These are phyloP conservation scores for Andrena fulva DNA, from an alignment of 2,888 invertebrate species.

Conservation along the genomic window DNA sequence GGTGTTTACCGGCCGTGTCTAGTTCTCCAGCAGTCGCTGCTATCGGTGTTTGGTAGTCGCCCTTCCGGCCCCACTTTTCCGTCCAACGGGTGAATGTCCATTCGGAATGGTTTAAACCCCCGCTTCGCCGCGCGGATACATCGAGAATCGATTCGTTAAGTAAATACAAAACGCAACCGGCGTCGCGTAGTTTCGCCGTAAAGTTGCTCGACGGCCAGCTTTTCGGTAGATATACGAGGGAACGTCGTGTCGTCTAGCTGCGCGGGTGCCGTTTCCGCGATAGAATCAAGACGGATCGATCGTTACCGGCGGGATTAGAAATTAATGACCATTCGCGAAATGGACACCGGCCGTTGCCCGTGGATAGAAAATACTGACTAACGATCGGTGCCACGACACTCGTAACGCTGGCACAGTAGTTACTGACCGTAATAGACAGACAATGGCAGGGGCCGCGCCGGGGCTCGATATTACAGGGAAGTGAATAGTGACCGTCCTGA, in stretches of 20 bases:
- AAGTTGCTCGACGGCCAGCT: background rate
- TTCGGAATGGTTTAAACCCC: slow-evolving; percentile 10
- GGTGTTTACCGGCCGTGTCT: slow-evolving; percentile 47
- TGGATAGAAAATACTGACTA: slow-evolving; percentile 55
- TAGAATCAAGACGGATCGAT: slow-evolving; percentile 22
- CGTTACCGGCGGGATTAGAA: slow-evolving; percentile 2
- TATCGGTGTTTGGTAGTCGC: slow-evolving; percentile 12
- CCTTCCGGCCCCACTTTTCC: slow-evolving; percentile 27
- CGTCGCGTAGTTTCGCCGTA: background rate
- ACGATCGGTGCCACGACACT: slow-evolving; percentile 20
- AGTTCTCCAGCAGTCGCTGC: slow-evolving; percentile 50
- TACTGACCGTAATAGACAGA: slow-evolving; percentile 69
- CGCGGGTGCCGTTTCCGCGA: background rate
- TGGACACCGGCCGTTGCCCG: slow-evolving; percentile 26
- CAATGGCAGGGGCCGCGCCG: slow-evolving; percentile 55
- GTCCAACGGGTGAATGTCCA: slow-evolving; percentile 10
- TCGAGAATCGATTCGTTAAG: slow-evolving; percentile 10
- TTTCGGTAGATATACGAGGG: background rate
- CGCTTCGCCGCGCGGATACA: background rate
- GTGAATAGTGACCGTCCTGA: slow-evolving; percentile 58
- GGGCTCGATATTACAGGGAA: slow-evolving; percentile 56
- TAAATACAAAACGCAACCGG: background rate
- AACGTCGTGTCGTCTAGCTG: background rate
- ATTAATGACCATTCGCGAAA: slow-evolving; percentile 42
- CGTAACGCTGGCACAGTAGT: slow-evolving; percentile 54